phyloP scores from a whole-genome alignment of 2,888 invertebrate genomes.

The Lathronympha strigana region DNA sequence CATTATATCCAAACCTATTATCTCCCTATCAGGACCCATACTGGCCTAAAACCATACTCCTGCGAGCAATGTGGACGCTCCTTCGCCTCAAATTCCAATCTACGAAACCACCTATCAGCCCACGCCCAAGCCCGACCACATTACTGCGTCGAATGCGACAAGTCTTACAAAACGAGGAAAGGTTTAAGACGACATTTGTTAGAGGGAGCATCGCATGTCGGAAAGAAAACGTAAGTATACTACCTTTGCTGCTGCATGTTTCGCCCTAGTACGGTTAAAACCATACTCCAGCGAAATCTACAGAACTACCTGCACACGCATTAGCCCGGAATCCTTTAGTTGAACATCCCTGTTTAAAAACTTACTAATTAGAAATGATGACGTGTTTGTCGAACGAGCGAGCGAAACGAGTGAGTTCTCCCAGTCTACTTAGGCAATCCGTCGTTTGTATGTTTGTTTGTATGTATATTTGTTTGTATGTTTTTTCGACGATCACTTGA shows the following conservation, averaged over 20 bases:
- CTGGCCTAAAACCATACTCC: slow-evolving; percentile 44
- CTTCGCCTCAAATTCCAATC: slow-evolving; percentile 46
- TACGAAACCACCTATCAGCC: slow-evolving; percentile 41
- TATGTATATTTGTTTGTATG: no score
- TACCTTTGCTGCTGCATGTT: background rate
- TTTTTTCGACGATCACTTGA: no score
- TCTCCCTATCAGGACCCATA: slow-evolving; percentile 43
- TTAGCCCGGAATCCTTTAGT: background rate
- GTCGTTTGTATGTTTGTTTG: no score
- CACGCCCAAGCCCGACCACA: slow-evolving; percentile 41
- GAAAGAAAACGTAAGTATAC: slow-evolving; percentile 18
- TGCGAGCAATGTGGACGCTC: slow-evolving; percentile 43
- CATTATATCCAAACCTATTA: no score
- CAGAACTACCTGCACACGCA: background rate
- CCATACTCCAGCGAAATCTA: background rate
- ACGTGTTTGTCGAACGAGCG: no score
- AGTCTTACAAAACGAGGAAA: slow-evolving; percentile 50
- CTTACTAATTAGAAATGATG: no score
- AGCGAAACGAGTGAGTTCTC: no score
- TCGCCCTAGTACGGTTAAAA: background rate
- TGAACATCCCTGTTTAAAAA: no score
- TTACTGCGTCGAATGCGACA: slow-evolving; percentile 52
- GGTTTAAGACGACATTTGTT: slow-evolving; percentile 46
- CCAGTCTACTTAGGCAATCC: no score
- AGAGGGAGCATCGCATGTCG: slow-evolving; percentile 41